A percentile compares a stretch with the other conserved stretches of the same genome.
These are phyloP conservation scores for Asarcornis scutulata DNA, from an alignment of 2,113 vertebrate genomes.

Conservation along the genomic window DNA sequence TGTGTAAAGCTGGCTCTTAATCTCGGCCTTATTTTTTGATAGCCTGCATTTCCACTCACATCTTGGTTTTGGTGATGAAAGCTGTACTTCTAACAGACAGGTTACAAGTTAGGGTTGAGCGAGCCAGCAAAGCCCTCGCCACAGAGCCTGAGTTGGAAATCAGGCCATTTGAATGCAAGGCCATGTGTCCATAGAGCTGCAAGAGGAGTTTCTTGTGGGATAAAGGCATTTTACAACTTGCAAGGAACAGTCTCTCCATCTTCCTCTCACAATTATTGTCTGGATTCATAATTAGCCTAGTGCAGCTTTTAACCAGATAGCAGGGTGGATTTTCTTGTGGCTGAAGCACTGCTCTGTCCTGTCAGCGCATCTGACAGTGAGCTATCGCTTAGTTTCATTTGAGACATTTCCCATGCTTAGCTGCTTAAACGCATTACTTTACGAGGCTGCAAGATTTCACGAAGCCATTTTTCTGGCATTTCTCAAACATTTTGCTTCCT, in stretches of 20 bases:
- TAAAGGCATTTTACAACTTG: not conserved
- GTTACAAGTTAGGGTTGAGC: not conserved
- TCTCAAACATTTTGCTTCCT: slow-evolving; percentile 61
- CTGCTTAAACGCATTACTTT: slow-evolving; percentile 55
- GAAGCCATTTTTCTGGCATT: slow-evolving; percentile 50
- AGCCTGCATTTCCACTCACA: not conserved
- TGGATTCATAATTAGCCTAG: not conserved
- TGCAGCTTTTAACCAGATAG: not conserved
- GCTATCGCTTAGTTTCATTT: slow-evolving; percentile 5
- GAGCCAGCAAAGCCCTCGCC: not conserved
- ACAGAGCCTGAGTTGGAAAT: not conserved
- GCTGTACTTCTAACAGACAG: not conserved
- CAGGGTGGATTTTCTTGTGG: not conserved
- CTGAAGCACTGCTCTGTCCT: not conserved
- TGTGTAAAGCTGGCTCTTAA: not conserved
- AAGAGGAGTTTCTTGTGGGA: not conserved
- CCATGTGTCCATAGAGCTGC: not conserved
- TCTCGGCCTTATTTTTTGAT: not conserved
- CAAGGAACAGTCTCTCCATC: not conserved
- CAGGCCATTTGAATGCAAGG: not conserved
- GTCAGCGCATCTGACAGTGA: not conserved
- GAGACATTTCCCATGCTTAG: slow-evolving; percentile 34
- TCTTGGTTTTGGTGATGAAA: not conserved
- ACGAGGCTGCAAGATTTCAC: slow-evolving; percentile 38
- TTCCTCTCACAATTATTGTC: not conserved